These are phyloP conservation scores for Myioborus miniatus DNA, from an alignment of 2,797 vertebrate genomes.

Conservation along the genomic window DNA sequence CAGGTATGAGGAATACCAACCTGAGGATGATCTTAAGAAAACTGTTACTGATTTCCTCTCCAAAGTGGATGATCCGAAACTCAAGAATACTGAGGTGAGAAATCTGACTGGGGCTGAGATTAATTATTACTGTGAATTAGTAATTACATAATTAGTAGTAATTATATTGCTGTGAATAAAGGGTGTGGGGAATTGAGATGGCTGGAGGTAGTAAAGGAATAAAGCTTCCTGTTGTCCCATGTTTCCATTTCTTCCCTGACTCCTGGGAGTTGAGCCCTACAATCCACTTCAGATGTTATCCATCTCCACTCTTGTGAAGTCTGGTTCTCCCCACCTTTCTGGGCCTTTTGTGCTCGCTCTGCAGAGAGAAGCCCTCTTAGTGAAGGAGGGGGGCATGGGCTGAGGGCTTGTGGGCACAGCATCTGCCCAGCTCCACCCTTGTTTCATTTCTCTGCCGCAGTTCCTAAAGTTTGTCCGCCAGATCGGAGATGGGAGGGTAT, in stretches of 20 bases:
- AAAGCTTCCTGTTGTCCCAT: not conserved
- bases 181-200: not conserved
- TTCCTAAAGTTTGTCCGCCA: conserved; percentile 99
- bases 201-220: not conserved
- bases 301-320: not conserved
- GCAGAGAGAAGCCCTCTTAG: conserved; percentile 13
- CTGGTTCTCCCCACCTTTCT: not conserved
- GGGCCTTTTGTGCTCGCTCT: not conserved
- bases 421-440: conserved; percentile 69
- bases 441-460: conserved; percentile 83
- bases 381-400: not conserved
- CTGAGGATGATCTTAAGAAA: conserved; percentile 89
- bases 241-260: not conserved
- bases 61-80: conserved; percentile 94
- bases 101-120: not conserved
- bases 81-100: conserved; percentile 94
- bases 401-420: conserved; percentile 17
- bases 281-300: not conserved
- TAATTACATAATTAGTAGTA: not conserved
- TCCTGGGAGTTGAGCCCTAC: not conserved
- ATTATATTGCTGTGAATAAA: not conserved
- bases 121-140: not conserved
- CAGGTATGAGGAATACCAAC: conserved; percentile 92
- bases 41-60: conserved; percentile 92
- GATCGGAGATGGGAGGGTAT: conserved; percentile 99